A percentile compares a stretch with the other conserved stretches of the same genome.
phyloP scores from a whole-genome alignment of 2,888 invertebrate genomes.

The Steromphala cineraria region DNA sequence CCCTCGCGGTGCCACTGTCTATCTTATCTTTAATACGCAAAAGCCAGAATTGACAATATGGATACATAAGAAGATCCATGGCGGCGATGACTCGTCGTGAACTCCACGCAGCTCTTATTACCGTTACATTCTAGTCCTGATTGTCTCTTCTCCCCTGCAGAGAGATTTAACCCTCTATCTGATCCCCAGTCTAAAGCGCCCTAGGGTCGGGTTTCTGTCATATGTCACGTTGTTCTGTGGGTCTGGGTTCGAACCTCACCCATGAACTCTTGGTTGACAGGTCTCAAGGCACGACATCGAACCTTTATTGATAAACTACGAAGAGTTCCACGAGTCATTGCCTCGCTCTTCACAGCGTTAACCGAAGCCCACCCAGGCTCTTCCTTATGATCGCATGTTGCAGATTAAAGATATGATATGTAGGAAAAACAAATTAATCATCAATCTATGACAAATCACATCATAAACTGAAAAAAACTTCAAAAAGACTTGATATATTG shows the following conservation, averaged over 20 bases:
- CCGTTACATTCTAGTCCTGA: not conserved
- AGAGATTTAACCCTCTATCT: not conserved
- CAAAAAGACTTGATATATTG: too few relatives aligned
- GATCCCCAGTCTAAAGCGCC: not conserved
- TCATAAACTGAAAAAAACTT: too few relatives aligned
- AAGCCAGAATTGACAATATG: not conserved
- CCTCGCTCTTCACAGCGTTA: too few relatives aligned
- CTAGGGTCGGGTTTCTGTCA: not conserved
- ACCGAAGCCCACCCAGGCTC: too few relatives aligned
- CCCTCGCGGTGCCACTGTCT: constrained; percentile 5
- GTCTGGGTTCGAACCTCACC: not conserved
- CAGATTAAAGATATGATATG: too few relatives aligned
- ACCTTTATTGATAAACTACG: too few relatives aligned
- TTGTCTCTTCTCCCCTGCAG: not conserved
- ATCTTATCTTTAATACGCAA: not conserved
- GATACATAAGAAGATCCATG: not conserved
- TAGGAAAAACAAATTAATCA: too few relatives aligned
- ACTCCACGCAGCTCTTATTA: not conserved
- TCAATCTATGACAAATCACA: too few relatives aligned
- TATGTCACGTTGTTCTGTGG: not conserved
- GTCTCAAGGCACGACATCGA: not conserved
- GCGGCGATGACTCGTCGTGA: not conserved
- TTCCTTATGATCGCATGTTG: too few relatives aligned
- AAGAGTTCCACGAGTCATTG: too few relatives aligned
- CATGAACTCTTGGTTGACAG: not conserved